phyloP scores from a whole-genome alignment of 2,113 vertebrate genomes.

The Daphoenositta chrysoptera region DNA sequence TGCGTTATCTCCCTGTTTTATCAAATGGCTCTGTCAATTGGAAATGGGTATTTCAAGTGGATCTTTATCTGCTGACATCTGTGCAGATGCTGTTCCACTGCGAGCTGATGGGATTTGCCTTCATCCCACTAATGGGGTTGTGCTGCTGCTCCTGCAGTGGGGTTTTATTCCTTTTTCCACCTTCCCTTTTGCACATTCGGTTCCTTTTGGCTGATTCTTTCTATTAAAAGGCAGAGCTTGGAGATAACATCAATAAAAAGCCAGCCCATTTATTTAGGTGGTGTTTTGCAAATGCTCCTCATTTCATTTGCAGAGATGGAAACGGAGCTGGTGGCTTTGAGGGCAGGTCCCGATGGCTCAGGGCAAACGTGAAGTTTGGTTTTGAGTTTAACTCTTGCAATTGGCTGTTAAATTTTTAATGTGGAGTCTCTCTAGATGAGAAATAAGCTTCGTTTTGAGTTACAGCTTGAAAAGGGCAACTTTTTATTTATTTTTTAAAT shows the following conservation, averaged over 20 bases:
- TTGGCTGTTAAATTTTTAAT: background rate
- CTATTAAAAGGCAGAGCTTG: background rate
- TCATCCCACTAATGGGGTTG: background rate
- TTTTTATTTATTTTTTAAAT: background rate
- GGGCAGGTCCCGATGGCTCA: background rate
- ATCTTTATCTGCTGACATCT: background rate
- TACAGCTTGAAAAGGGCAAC: background rate
- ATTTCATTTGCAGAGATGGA: background rate
- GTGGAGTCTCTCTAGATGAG: background rate
- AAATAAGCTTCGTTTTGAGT: background rate
- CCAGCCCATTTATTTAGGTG: background rate
- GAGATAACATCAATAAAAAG: background rate
- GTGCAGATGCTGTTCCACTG: background rate
- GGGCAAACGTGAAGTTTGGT: background rate
- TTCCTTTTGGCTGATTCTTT: background rate
- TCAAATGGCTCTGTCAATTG: background rate
- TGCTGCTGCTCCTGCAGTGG: background rate
- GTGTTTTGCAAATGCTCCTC: background rate
- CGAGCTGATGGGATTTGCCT: background rate
- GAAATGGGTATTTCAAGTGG: background rate
- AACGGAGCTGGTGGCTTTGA: background rate
- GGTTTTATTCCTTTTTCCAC: background rate
- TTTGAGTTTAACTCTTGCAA: background rate
- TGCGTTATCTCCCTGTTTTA: background rate
- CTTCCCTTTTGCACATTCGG: background rate